A percentile compares a stretch with the other conserved stretches of the same genome.
Evolutionary conservation across 2,797 vertebrate species (phyloP).

Genomic region (Taeniopygia guttata): DNA sequence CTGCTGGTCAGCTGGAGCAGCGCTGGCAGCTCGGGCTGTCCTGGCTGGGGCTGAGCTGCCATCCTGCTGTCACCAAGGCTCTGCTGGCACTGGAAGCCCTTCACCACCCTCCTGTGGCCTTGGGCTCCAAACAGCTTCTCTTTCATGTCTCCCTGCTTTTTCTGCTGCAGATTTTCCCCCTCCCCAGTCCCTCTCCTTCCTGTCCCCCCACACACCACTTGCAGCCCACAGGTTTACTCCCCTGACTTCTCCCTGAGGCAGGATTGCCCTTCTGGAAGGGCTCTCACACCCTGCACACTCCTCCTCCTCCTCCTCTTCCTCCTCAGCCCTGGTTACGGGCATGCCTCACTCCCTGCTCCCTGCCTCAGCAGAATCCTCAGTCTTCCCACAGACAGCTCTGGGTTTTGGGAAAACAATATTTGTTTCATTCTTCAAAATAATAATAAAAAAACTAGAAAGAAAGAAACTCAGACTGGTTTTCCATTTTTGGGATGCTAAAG

Average conservation of each 20-base stretch:
- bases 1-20: too few species aligned
- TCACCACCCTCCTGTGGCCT: background rate
- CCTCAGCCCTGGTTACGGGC: too few species aligned
- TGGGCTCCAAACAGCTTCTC: background rate
- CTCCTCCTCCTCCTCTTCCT: background rate
- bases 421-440: too few species aligned
- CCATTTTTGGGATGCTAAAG: too few species aligned
- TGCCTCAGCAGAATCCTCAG: too few species aligned
- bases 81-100: background rate
- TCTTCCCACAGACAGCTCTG: too few species aligned
- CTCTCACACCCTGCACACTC: background rate
- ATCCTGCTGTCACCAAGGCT: background rate
- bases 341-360: background rate
- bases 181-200: accelerated
- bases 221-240: background rate
- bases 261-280: background rate
- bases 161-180: background rate
- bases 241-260: background rate
- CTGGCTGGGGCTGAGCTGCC: accelerated
- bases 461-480: too few species aligned
- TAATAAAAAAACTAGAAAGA: too few species aligned
- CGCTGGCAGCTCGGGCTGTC: too few species aligned
- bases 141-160: background rate
- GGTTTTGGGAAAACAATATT: too few species aligned
- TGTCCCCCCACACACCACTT: too few species aligned